Base-by-base conservation (phyloP, 2,113 vertebrate species). In the Maccullochella peelii region DNA sequence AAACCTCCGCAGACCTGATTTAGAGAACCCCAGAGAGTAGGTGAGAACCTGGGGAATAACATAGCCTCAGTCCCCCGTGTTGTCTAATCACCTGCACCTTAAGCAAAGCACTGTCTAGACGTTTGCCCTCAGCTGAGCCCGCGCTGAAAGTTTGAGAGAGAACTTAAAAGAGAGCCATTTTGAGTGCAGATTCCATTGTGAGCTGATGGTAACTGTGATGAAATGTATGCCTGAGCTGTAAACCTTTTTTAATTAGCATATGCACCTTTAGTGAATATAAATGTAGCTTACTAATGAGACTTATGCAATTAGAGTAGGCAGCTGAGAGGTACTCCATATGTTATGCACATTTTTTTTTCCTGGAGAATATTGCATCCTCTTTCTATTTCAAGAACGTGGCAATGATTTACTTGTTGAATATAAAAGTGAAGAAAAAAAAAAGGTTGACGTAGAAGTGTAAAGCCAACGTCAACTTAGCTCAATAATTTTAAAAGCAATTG, bases 41-140 rank as follows among this genome's bases (percentile, higher is more conserved):
- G 23, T 5, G 7, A 21, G 74, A 82, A 74, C 58, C 77, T 44
- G 49, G 90, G 84, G 92, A 92, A 85, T 84, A 81, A 74, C 79
- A 84, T 65, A 47, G 84, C 85, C 86, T 58, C 73, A 78, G 88
- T 88, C 83, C 80, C 69, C 57, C 66, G 83, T 82, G 88, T 81
- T 82, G 69, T 83, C 68, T 91, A 90, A 93, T 92, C 91, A 91
- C 82, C 79, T 90, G 85, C 80, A 85, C 84, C 80, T 77, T 82
- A 40, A 90, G 82, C 84, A 85, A 80, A 89, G 80, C 73, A n/a
- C 58, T 4, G 87, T 93, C 86, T 90, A 87, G 89, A 88, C 74
- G 18, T 78, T 89, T 88, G 73, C 89, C 83, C 86, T 75, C 69
- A 87, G 82, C 72, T 71, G 63, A 86, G 81, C 38, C 50, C 3